phyloP scores from a whole-genome alignment of 2,888 invertebrate genomes.

The Parnassius glacialis region DNA sequence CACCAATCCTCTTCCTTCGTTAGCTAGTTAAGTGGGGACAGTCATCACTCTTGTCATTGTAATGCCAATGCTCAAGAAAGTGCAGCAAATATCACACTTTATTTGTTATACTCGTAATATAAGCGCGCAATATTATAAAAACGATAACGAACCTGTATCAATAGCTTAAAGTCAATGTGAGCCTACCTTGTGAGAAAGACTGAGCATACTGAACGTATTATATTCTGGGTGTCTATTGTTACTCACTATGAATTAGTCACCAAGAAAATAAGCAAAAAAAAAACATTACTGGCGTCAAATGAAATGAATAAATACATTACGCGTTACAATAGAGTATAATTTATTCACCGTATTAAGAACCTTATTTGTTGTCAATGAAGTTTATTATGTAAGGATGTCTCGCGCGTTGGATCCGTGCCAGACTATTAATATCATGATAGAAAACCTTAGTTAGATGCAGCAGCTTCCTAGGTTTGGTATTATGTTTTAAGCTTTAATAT shows the following conservation, averaged over 20 bases:
- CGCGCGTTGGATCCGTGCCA: conserved; percentile 6
- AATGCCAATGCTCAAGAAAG: too few relatives aligned
- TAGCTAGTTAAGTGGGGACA: too few relatives aligned
- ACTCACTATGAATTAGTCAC: conserved; percentile 14
- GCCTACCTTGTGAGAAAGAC: background rate
- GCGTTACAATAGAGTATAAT: conserved; percentile 13
- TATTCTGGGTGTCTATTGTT: conserved; percentile 16
- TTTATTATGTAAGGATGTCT: conserved; percentile 17
- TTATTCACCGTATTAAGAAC: conserved; percentile 8
- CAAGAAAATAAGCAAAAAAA: conserved; percentile 17
- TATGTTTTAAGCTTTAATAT: background rate
- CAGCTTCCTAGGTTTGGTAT: conserved; percentile 2
- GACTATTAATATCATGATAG: conserved; percentile 9
- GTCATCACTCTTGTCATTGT: too few relatives aligned
- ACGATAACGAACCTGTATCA: too few relatives aligned
- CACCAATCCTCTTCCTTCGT: too few relatives aligned
- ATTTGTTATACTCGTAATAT: too few relatives aligned
- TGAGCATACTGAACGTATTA: background rate
- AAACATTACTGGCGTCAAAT: conserved; percentile 16
- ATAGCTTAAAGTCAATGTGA: background rate
- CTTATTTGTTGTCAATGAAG: conserved; percentile 9
- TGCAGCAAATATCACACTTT: too few relatives aligned
- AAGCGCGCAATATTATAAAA: too few relatives aligned
- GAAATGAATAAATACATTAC: conserved; percentile 1
- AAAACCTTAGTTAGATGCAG: conserved; percentile 1